phyloP scores from a whole-genome alignment of 2,797 vertebrate species.

The Xyrichtys novacula region DNA sequence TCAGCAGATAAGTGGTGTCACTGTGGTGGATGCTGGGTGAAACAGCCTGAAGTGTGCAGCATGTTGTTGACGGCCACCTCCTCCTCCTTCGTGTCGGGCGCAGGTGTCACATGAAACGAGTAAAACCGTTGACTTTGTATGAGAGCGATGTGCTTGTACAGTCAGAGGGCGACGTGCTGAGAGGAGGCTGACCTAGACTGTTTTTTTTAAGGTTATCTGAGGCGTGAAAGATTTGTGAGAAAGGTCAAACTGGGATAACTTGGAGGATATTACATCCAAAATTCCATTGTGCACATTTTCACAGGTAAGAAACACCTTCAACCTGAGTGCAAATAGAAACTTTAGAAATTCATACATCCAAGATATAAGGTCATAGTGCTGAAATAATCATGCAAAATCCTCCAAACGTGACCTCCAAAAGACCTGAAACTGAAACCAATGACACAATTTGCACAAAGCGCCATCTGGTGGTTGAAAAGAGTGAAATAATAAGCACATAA shows the following conservation, averaged over 20 bases:
- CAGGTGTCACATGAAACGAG: conserved; percentile 1
- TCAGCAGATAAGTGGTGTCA: conserved; percentile 27
- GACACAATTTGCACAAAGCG: too few relatives aligned
- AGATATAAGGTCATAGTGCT: too few relatives aligned
- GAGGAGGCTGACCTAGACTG: neutral
- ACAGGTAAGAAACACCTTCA: too few relatives aligned
- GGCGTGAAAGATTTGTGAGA: neutral
- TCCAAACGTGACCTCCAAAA: too few relatives aligned
- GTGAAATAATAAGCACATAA: neutral
- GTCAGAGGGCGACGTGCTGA: neutral
- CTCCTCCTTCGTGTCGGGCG: conserved; percentile 1
- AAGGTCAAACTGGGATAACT: neutral
- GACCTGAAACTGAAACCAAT: too few relatives aligned
- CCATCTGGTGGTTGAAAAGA: conserved; percentile 40
- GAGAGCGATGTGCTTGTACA: neutral
- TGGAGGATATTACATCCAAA: neutral
- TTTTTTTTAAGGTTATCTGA: neutral
- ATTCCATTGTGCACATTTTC: too few relatives aligned
- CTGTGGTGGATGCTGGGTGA: conserved; percentile 26
- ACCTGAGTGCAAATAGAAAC: too few relatives aligned
- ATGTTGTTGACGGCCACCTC: conserved; percentile 8
- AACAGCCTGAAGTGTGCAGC: conserved; percentile 34
- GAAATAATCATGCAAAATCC: too few relatives aligned
- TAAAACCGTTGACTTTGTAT: neutral
- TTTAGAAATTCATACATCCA: too few relatives aligned